Base-by-base conservation (phyloP, 2,888 invertebrate species). In the Phasia obesa region DNA sequence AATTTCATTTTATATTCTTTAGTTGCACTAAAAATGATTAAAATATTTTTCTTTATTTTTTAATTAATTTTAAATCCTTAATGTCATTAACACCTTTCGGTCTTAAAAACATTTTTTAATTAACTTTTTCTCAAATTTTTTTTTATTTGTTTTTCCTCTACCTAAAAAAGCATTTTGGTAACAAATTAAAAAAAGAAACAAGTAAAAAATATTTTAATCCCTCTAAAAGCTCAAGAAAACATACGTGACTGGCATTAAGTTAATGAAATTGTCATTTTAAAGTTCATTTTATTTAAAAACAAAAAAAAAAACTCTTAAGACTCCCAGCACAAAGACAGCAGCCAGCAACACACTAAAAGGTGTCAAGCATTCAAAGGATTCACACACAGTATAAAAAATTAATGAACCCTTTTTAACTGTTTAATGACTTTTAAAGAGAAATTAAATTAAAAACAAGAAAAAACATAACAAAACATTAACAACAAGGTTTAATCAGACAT, bases 201-300 rank as follows among this genome's bases (percentile, higher is more conserved):
- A 23, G 11, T 21, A 60, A 59, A 59, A 64, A 64, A 64, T 62
- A 47, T 64, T 59, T 71, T 83, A 79, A 83, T 79, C 78, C 78
- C 79, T 55, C 53, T 35, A 55, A 69, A 77, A 55, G 47, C 62
- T 49, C 31, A 17, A 67, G 53, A 83, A 47, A 57, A 64, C 79
- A 83, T 83, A 83, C 83, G 79, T 83, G 83, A 83, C 83, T 79
- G 49, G 83, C 79, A 83, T 83, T 83, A 60, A 59, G 65, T 75
- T 83, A 83, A 83, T 83, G 75, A 83, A 83, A 83, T 79, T 83
- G 83, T 83, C 79, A 80, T 80, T 80, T 79, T 60, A 80, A 73
- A 80, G 25, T 60, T 59, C 17, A 71, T 65, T 79, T 79, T n/a
- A 51, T 69, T 69, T 27, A 70, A 59, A 55, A 70, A 38, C 13